phyloP scores from a whole-genome alignment of 1,140 invertebrate species.

The Drosophila pandora region DNA sequence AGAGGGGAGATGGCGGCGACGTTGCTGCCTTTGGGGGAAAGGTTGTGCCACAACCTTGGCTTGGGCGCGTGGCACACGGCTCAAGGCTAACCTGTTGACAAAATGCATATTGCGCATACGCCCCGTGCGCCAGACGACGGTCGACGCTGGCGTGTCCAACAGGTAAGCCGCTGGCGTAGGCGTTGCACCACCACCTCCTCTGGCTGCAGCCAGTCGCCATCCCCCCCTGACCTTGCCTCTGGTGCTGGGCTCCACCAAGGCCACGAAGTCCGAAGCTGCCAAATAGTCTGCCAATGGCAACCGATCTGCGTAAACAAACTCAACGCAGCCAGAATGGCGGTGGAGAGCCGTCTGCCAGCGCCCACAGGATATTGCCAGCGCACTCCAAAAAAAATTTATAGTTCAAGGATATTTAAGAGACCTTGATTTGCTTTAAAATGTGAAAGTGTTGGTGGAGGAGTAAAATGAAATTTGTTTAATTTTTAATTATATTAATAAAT shows the following conservation, averaged over 20 bases:
- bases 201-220: neutral
- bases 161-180: constrained; percentile 64
- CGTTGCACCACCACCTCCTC: constrained; percentile 19
- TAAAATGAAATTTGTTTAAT: too few relatives aligned
- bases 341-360: too few relatives aligned
- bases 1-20: neutral
- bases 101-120: constrained; percentile 75
- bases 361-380: neutral
- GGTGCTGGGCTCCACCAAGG: neutral
- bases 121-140: constrained; percentile 29
- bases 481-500: too few relatives aligned
- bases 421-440: too few relatives aligned
- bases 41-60: constrained; percentile 7
- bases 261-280: constrained; percentile 6
- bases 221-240: constrained; percentile 7
- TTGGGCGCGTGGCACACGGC: constrained; percentile 16
- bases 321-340: too few relatives aligned
- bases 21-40: neutral
- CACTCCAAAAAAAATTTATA: neutral
- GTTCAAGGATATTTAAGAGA: too few relatives aligned
- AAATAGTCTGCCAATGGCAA: constrained; percentile 13
- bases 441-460: too few relatives aligned
- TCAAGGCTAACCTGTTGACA: constrained; percentile 75
- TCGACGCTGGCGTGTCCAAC: constrained; percentile 37
- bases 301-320: constrained; percentile 12